phyloP scores from a whole-genome alignment of 53 echinoderm and acorn worm species.

The Echinometra lucunter region DNA sequence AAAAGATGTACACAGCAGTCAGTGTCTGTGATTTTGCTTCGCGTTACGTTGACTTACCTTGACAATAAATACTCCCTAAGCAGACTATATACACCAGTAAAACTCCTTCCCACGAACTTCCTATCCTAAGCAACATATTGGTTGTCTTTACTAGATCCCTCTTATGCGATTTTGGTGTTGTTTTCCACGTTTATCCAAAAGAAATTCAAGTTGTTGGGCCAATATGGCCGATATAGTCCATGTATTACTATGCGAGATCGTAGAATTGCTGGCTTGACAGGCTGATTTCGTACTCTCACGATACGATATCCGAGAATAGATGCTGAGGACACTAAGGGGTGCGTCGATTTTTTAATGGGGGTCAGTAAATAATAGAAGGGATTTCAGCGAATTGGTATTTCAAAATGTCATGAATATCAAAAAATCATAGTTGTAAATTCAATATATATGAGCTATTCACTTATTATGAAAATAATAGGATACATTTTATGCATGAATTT shows the following conservation, averaged over 20 bases:
- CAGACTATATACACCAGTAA: conserved; percentile 68
- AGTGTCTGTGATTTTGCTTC: conserved; percentile 60
- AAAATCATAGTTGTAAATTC: not conserved
- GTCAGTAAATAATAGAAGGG: not conserved
- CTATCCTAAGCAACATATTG: conserved; percentile 70
- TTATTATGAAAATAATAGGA: not conserved
- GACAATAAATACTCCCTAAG: conserved; percentile 67
- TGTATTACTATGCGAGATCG: conserved; percentile 31
- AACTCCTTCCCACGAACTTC: conserved; percentile 66
- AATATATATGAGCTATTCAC: no score
- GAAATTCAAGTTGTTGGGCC: conserved; percentile 21
- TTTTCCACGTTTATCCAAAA: conserved; percentile 60
- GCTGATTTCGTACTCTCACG: conserved; percentile 21
- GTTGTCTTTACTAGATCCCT: conserved; percentile 1
- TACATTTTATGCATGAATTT: not conserved
- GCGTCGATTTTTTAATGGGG: conserved; percentile 46
- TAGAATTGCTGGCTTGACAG: not conserved
- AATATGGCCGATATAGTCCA: conserved; percentile 66
- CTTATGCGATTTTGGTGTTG: conserved; percentile 24
- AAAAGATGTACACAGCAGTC: conserved; percentile 30
- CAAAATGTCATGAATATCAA: not conserved
- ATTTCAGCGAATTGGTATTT: not conserved
- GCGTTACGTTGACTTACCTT: conserved; percentile 47
- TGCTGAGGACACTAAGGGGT: conserved; percentile 60
- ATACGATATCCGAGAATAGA: conserved; percentile 25